These are phyloP conservation scores for Oncorhynchus masou DNA, from an alignment of 2,113 vertebrate genomes.

Conservation along the genomic window DNA sequence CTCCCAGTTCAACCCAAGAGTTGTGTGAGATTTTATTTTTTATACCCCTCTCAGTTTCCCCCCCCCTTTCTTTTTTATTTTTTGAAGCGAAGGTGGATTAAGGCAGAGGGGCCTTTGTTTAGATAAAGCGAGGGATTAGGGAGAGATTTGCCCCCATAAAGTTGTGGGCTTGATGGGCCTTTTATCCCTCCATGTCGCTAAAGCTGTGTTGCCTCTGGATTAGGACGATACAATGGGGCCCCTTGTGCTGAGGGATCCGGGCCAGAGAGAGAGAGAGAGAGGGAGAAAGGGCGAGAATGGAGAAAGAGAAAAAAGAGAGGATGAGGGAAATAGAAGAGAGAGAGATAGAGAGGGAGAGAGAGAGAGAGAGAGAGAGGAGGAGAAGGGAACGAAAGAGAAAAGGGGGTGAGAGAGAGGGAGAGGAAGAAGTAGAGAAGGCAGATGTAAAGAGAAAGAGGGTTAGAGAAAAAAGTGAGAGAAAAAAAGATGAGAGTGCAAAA, in stretches of 20 bases:
- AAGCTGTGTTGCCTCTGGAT: constrained; percentile 94
- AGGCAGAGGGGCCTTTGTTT: constrained; percentile 87
- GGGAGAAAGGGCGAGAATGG: constrained; percentile 65
- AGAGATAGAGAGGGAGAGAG: constrained; percentile 36
- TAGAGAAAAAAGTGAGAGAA: neutral
- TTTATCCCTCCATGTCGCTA: constrained; percentile 93
- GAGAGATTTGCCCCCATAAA: constrained; percentile 95
- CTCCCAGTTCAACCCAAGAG: constrained; percentile 78
- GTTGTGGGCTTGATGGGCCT: constrained; percentile 94
- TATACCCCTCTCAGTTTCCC: constrained; percentile 48
- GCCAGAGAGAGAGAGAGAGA: constrained; percentile 74
- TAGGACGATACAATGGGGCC: constrained; percentile 88
- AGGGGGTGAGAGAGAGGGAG: constrained; percentile 62
- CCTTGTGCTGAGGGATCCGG: constrained; percentile 87
- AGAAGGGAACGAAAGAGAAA: constrained; percentile 54
- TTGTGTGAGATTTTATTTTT: constrained; percentile 39
- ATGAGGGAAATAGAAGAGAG: constrained; percentile 59
- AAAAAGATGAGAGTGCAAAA: constrained; percentile 39
- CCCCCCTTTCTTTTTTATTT: constrained; percentile 45
- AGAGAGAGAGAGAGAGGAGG: neutral
- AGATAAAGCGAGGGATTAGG: constrained; percentile 95
- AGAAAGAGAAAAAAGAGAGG: constrained; percentile 49
- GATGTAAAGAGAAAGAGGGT: constrained; percentile 35
- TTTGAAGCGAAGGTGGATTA: constrained; percentile 90
- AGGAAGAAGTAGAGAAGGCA: constrained; percentile 59